Conservation (phyloP, 2,888 invertebrate species). For the Ctena decussata region DNA sequence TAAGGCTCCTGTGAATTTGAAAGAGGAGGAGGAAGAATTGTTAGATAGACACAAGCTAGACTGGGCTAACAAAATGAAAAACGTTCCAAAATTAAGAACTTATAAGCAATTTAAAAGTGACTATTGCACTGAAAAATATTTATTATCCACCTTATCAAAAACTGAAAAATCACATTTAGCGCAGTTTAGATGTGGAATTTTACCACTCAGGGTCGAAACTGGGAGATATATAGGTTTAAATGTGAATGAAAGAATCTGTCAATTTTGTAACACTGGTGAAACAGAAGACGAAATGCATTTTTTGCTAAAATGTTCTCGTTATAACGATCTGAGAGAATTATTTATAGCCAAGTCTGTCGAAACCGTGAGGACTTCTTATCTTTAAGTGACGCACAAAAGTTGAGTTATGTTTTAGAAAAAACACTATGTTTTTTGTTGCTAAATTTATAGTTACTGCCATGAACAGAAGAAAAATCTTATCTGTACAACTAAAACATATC, state of each 20-base stretch:
- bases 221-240: background rate
- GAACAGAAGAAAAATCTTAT: too few species aligned
- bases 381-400: too few species aligned
- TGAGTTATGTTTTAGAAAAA: background rate
- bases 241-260: background rate
- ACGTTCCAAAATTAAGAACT: background rate
- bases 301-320: background rate
- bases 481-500: too few species aligned
- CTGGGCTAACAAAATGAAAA: background rate
- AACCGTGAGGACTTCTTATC: too few species aligned
- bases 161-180: background rate
- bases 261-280: background rate
- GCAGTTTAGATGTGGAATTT: constrained; percentile 1
- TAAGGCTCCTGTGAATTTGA: too few species aligned
- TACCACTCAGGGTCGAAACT: background rate
- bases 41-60: too few species aligned
- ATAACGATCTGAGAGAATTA: background rate
- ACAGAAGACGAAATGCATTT: background rate
- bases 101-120: background rate
- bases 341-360: too few species aligned
- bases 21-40: too few species aligned
- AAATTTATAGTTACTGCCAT: too few species aligned
- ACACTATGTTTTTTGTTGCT: too few species aligned
- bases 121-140: background rate
- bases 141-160: background rate